Percentiles rank a stretch among this genome's conserved stretches.
These are phyloP conservation scores for Falco rusticolus DNA, from an alignment of 2,797 vertebrate genomes.

Conservation along the genomic window DNA sequence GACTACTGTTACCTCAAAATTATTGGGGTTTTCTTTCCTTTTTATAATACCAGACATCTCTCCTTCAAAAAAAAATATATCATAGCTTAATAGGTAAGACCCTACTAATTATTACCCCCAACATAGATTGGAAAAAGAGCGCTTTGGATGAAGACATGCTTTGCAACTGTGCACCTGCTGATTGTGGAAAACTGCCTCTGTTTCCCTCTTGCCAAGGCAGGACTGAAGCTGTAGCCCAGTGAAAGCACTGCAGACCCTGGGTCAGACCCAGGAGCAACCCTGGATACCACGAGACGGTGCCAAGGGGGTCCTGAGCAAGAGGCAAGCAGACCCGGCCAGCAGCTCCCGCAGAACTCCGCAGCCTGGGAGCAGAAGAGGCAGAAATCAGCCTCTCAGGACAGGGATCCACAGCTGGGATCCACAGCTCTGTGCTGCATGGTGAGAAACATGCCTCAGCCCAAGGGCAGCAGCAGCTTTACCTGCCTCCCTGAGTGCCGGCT, in stretches of 20 bases:
- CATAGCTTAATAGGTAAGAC: not conserved
- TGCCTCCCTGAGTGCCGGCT: not conserved
- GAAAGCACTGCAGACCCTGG: accelerated
- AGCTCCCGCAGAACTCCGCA: accelerated
- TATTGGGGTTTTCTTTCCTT: not conserved
- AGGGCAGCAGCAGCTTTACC: slow-evolving; percentile 1
- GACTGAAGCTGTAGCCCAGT: not conserved
- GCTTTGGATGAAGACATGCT: not conserved
- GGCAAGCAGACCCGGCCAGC: accelerated
- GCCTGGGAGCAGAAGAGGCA: not conserved
- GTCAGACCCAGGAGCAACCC: not conserved
- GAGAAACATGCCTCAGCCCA: not conserved
- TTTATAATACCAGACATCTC: not conserved
- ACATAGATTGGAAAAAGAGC: not conserved
- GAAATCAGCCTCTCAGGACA: not conserved
- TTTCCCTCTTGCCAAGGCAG: not conserved
- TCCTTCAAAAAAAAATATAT: not conserved
- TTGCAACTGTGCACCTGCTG: not conserved
- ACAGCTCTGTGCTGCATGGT: accelerated
- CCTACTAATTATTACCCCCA: not conserved
- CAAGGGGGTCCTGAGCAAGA: not conserved
- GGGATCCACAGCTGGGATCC: accelerated
- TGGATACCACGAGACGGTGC: not conserved
- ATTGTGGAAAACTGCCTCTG: not conserved
- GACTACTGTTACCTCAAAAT: not conserved